Conservation (phyloP, 2,797 vertebrate species). For the Pristis pectinata region DNA sequence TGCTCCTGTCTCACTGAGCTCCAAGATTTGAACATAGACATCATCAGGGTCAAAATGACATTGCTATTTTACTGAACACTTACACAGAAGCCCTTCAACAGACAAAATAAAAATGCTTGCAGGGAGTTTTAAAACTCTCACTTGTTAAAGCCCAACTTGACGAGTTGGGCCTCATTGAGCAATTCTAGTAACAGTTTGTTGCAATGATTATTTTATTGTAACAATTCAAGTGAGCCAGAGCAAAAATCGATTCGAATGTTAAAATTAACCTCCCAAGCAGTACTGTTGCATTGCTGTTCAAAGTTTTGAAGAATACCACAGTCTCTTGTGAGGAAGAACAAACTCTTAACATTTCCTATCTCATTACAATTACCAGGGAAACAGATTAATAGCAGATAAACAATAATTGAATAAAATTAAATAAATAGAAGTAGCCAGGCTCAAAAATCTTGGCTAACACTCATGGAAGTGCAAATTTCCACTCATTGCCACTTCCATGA, state of each 20-base stretch:
- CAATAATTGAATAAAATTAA: not conserved
- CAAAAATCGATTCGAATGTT: not conserved
- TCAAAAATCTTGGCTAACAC: not conserved
- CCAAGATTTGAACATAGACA: not conserved
- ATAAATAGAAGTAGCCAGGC: not conserved
- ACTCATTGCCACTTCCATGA: too few species aligned
- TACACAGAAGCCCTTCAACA: not conserved
- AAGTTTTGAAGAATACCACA: not conserved
- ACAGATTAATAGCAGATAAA: not conserved
- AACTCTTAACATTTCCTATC: not conserved
- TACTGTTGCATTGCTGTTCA: not conserved
- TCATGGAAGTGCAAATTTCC: too few species aligned
- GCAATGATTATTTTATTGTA: not conserved
- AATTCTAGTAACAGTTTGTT: not conserved
- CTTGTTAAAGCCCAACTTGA: not conserved
- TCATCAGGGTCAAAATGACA: not conserved
- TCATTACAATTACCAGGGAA: not conserved
- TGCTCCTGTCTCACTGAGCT: too few species aligned
- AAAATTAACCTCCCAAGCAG: constrained; percentile 3
- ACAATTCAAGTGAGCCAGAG: not conserved
- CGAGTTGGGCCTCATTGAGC: not conserved
- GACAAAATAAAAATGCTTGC: not conserved
- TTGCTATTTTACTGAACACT: not conserved
- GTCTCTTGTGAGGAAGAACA: not conserved
- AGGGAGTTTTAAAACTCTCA: not conserved